Percentiles rank a stretch among this genome's conserved stretches.
These are phyloP conservation scores for Tetramorium simillimum DNA, from an alignment of 1,140 invertebrate species.

Conservation along the genomic window DNA sequence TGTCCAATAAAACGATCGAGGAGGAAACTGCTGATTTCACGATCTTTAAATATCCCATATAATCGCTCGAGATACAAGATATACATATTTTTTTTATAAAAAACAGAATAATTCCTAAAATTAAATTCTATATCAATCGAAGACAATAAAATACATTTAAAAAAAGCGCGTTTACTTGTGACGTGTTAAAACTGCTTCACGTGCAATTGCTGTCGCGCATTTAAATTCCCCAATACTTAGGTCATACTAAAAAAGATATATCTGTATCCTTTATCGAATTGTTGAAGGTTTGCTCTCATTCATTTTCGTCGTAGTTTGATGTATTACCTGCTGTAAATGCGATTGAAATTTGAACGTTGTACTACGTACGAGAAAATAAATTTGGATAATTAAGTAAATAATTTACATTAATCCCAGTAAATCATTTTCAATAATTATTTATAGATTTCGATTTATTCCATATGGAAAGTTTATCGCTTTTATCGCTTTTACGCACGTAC, in stretches of 20 bases:
- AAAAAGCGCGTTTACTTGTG: not conserved
- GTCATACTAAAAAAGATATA: not conserved
- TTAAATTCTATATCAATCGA: not conserved
- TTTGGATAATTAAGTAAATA: not conserved
- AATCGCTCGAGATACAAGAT: not conserved
- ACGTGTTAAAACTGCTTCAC: constrained; percentile 7
- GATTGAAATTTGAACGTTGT: not conserved
- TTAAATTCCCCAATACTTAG: constrained; percentile 14
- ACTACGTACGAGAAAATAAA: not conserved
- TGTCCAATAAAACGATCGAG: not conserved
- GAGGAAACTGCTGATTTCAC: not conserved
- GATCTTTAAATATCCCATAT: not conserved
- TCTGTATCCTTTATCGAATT: too few species aligned
- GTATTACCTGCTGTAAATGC: not conserved
- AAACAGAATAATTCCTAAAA: not conserved
- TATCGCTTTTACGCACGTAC: not conserved
- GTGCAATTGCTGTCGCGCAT: not conserved
- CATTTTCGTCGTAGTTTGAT: not conserved
- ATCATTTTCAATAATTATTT: not conserved
- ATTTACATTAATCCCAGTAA: not conserved
- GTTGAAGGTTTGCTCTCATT: too few species aligned
- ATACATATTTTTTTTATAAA: not conserved
- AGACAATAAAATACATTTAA: not conserved
- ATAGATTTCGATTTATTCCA: not conserved
- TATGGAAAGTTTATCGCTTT: not conserved